Evolutionary conservation across 2,888 invertebrate genomes (phyloP).

Genomic region (Entomobrya proxima): DNA sequence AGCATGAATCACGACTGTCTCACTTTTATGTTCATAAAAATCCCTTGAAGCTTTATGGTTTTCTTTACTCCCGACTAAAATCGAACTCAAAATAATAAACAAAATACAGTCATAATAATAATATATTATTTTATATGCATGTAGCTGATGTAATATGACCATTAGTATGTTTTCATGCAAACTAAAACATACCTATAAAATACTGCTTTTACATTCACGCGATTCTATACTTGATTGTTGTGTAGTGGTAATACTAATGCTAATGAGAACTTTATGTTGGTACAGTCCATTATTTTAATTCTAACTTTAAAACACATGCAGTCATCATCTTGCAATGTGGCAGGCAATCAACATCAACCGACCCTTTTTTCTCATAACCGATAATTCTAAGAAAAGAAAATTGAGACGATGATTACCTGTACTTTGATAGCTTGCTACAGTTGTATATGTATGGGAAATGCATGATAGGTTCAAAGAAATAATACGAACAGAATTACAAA

Average conservation of each 20-base stretch:
- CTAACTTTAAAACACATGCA: neutral
- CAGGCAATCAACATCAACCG: neutral
- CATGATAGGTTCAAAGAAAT: neutral
- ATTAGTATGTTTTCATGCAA: too few species aligned
- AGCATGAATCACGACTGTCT: too few species aligned
- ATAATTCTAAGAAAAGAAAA: slow-evolving; percentile 48
- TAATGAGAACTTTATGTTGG: neutral
- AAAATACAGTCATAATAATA: neutral
- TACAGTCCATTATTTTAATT: slow-evolving; percentile 1
- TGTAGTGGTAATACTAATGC: too few species aligned
- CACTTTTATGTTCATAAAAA: neutral
- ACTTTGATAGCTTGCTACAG: neutral
- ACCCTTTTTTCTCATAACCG: slow-evolving; percentile 52
- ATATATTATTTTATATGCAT: too few species aligned
- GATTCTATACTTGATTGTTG: too few species aligned
- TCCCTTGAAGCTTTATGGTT: neutral
- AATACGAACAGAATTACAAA: neutral
- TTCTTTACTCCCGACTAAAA: neutral
- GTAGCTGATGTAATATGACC: too few species aligned
- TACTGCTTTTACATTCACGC: too few species aligned
- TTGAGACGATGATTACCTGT: neutral
- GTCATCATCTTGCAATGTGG: neutral
- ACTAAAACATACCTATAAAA: too few species aligned
- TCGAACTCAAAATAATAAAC: neutral
- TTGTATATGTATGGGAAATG: neutral